Conservation (phyloP, 2,797 vertebrate species). For the Echiichthys vipera region DNA sequence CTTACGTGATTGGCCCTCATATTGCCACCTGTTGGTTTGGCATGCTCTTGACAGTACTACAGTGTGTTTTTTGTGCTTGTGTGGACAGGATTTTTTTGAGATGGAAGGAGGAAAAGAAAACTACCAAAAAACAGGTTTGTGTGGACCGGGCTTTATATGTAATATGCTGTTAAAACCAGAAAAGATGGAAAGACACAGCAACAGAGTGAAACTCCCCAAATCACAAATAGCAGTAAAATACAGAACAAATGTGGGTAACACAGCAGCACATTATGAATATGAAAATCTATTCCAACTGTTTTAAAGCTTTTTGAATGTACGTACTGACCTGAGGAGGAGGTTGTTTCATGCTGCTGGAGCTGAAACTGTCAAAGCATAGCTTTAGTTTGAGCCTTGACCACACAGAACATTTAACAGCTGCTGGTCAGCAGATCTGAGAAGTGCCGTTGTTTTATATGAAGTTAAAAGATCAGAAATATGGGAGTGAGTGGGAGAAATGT, state of each 20-base stretch:
- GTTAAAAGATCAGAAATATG: slow-evolving; percentile 12
- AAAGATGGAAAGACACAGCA: not conserved
- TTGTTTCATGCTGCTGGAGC: not conserved
- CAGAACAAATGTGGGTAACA: not conserved
- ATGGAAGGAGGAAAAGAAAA: no score
- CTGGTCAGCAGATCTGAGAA: slow-evolving; percentile 15
- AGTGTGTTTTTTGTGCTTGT: no score
- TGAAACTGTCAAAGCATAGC: slow-evolving; percentile 10
- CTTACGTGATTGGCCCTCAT: no score
- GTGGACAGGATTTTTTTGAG: no score
- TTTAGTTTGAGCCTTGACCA: slow-evolving; percentile 10
- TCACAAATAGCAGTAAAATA: not conserved
- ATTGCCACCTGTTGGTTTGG: no score
- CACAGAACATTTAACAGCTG: slow-evolving; percentile 3
- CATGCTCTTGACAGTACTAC: no score
- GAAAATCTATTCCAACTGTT: not conserved
- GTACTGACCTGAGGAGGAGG: slow-evolving; percentile 26
- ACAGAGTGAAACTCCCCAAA: not conserved
- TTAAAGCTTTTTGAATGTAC: slow-evolving; percentile 1
- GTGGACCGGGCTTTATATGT: slow-evolving; percentile 34
- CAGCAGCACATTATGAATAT: not conserved
- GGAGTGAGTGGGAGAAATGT: slow-evolving; percentile 1
- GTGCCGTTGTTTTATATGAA: not conserved
- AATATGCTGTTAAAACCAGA: slow-evolving; percentile 9
- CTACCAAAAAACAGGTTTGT: no score